Evolutionary conservation across 2,888 invertebrate species (phyloP).

Genomic region (Melanostoma mellinum): DNA sequence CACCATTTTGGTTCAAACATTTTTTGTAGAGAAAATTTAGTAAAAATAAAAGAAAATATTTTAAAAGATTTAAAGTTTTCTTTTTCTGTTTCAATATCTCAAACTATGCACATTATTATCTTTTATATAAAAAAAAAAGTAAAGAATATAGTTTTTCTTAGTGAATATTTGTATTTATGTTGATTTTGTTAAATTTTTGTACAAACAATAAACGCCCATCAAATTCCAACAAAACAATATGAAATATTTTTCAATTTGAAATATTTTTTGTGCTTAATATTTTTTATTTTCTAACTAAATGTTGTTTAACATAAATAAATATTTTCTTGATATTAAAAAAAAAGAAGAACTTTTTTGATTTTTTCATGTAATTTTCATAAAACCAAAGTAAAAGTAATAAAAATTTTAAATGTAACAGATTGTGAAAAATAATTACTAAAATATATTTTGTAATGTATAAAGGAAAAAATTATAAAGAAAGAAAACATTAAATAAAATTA

Average conservation of each 20-base stretch:
- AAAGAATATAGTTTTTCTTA: conserved; percentile 34
- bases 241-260: conserved; percentile 23
- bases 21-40: conserved; percentile 68
- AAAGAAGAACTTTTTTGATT: conserved; percentile 40
- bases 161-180: conserved; percentile 32
- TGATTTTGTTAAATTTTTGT: conserved; percentile 55
- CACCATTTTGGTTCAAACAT: conserved; percentile 70
- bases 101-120: conserved; percentile 51
- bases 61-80: conserved; percentile 6
- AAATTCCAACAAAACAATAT: conserved; percentile 9
- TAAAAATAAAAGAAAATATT: conserved; percentile 24
- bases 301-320: conserved; percentile 42
- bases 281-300: conserved; percentile 40
- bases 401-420: conserved; percentile 44
- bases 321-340: conserved; percentile 62
- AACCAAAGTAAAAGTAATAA: conserved; percentile 37
- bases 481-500: conserved; percentile 56
- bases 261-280: conserved; percentile 15
- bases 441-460: conserved; percentile 72
- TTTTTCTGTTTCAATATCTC: conserved; percentile 25
- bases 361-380: conserved; percentile 51
- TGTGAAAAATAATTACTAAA: conserved; percentile 55
- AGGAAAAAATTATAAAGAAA: conserved; percentile 60
- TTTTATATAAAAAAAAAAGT: conserved; percentile 24
- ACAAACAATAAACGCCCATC: conserved; percentile 29